phyloP scores from a whole-genome alignment of 2,888 invertebrate species.

The Amphipyra tragopoginis region DNA sequence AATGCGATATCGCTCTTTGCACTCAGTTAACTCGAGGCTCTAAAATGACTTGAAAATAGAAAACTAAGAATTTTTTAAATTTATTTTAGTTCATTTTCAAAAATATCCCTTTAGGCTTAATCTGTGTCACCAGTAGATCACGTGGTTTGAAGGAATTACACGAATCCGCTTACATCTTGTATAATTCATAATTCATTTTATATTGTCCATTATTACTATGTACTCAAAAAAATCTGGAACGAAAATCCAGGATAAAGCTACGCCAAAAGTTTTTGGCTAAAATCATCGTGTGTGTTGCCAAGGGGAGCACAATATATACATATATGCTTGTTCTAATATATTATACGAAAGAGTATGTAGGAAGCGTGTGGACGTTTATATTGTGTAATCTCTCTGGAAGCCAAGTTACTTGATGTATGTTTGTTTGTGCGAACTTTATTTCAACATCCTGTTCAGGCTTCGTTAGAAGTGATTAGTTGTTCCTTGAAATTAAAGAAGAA shows the following conservation, averaged over 20 bases:
- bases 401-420: conserved; percentile 28
- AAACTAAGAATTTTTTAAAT: too few species aligned
- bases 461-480: neutral
- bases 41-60: too few species aligned
- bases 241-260: conserved; percentile 34
- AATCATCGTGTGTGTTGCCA: conserved; percentile 54
- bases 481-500: too few species aligned
- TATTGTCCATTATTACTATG: conserved; percentile 15
- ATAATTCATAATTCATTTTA: neutral
- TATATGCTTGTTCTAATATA: conserved; percentile 31
- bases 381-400: conserved; percentile 39
- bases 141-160: too few species aligned
- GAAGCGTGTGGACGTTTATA: conserved; percentile 33
- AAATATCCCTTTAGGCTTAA: too few species aligned
- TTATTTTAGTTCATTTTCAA: too few species aligned
- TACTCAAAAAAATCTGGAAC: conserved; percentile 20
- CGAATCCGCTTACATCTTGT: too few species aligned
- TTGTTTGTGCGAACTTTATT: conserved; percentile 30
- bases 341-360: conserved; percentile 23
- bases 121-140: too few species aligned
- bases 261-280: conserved; percentile 60
- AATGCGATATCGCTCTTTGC: too few species aligned
- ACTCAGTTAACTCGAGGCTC: too few species aligned
- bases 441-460: neutral
- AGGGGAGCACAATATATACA: conserved; percentile 41